Conservation (phyloP, 2,888 invertebrate species). For the Archips xylosteana region DNA sequence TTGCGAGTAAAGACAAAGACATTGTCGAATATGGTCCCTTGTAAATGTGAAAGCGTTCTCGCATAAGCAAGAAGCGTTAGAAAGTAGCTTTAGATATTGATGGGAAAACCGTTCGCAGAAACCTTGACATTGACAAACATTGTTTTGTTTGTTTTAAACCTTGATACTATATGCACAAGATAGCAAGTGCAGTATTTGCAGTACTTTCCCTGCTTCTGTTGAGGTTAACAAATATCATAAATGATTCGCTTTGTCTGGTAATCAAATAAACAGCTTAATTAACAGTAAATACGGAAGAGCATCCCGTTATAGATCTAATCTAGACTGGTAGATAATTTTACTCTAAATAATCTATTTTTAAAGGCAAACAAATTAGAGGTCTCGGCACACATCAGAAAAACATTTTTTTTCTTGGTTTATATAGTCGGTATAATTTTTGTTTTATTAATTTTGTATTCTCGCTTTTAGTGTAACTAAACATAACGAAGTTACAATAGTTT, state of each 20-base stretch:
- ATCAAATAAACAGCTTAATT: background rate
- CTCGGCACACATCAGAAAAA: too few relatives aligned
- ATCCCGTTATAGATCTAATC: background rate
- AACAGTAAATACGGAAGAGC: background rate
- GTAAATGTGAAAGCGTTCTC: background rate
- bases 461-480: too few relatives aligned
- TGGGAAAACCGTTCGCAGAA: constrained; percentile 1
- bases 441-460: too few relatives aligned
- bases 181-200: background rate
- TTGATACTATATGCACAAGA: background rate
- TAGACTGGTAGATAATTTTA: too few relatives aligned
- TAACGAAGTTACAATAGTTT: too few relatives aligned
- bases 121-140: background rate
- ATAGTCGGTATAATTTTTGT: too few relatives aligned
- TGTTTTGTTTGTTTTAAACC: background rate
- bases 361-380: too few relatives aligned
- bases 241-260: background rate
- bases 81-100: background rate
- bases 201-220: background rate
- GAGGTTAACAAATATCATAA: background rate
- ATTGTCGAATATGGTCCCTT: background rate
- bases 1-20: background rate
- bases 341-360: too few relatives aligned
- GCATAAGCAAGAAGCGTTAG: background rate
- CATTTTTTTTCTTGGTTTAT: too few relatives aligned